Evolutionary conservation across 2,113 vertebrate genomes (phyloP).

Genomic region (Anoplopoma fimbria): DNA sequence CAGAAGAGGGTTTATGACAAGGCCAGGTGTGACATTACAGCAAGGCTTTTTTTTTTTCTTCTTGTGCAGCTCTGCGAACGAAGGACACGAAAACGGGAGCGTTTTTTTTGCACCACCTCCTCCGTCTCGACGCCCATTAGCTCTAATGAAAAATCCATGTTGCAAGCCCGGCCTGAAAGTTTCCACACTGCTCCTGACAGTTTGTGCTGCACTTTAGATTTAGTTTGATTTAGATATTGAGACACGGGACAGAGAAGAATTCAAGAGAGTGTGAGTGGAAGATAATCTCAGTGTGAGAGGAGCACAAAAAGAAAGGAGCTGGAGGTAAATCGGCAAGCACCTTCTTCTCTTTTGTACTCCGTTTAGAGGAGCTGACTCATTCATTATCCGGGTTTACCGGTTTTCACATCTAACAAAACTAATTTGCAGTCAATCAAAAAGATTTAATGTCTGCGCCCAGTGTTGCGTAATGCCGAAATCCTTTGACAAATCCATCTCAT

Average conservation of each 20-base stretch:
- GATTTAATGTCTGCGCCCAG: not conserved
- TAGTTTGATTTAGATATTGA: not conserved
- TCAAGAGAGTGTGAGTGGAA: no score
- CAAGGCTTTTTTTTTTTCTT: not conserved
- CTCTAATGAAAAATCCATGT: conserved; percentile 27
- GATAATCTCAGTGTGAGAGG: no score
- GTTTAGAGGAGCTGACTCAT: conserved; percentile 14
- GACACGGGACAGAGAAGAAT: not conserved
- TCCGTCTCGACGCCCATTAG: conserved; percentile 16
- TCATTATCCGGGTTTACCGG: conserved; percentile 21
- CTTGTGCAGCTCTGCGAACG: no score
- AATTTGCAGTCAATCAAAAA: conserved; percentile 25
- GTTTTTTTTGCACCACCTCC: no score
- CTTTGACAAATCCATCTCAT: conserved; percentile 37
- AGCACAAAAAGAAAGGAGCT: conserved; percentile 3
- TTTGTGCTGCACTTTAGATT: conserved; percentile 1
- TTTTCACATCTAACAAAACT: conserved; percentile 24
- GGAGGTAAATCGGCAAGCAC: conserved; percentile 10
- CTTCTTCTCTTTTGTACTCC: not conserved
- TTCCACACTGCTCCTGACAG: not conserved
- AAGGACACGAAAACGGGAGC: no score
- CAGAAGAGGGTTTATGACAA: conserved; percentile 16
- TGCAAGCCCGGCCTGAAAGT: not conserved
- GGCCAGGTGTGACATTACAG: not conserved
- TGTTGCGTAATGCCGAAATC: not conserved